Conservation (phyloP, 2,797 vertebrate species). For the Hafferia zeledoni region DNA sequence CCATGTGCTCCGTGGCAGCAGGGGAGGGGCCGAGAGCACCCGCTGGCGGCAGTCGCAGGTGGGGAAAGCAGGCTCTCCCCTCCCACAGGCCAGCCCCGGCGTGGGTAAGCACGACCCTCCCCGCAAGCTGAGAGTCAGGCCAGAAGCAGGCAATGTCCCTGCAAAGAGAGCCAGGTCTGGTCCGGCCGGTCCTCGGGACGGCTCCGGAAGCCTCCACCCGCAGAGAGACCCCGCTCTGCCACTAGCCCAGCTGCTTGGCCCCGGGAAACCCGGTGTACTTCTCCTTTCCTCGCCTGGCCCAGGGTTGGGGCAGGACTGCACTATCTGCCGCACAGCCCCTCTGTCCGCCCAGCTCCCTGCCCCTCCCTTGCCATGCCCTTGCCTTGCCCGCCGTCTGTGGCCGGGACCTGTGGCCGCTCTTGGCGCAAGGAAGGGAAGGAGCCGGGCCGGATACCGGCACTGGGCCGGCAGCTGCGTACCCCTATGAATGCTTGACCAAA, state of each 20-base stretch:
- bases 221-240: background rate
- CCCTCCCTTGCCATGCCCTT: background rate
- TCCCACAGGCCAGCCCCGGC: background rate
- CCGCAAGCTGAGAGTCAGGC: background rate
- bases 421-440: no score
- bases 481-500: conserved; percentile 52
- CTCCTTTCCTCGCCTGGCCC: background rate
- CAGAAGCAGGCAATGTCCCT: background rate
- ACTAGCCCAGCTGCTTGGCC: background rate
- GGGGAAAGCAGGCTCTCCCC: background rate
- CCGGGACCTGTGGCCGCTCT: background rate
- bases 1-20: conserved; percentile 9
- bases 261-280: background rate
- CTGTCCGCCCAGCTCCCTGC: background rate
- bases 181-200: no score
- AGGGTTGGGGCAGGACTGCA: background rate
- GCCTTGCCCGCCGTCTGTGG: background rate
- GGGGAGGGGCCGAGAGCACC: background rate
- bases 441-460: background rate
- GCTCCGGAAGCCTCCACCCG: background rate
- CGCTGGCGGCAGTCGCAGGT: background rate
- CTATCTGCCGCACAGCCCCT: background rate
- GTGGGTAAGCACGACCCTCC: background rate
- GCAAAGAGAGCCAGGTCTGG: background rate
- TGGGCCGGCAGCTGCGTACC: background rate